Evolutionary conservation across 2,797 vertebrate genomes (phyloP).

Genomic region (Gallinago stenura): DNA sequence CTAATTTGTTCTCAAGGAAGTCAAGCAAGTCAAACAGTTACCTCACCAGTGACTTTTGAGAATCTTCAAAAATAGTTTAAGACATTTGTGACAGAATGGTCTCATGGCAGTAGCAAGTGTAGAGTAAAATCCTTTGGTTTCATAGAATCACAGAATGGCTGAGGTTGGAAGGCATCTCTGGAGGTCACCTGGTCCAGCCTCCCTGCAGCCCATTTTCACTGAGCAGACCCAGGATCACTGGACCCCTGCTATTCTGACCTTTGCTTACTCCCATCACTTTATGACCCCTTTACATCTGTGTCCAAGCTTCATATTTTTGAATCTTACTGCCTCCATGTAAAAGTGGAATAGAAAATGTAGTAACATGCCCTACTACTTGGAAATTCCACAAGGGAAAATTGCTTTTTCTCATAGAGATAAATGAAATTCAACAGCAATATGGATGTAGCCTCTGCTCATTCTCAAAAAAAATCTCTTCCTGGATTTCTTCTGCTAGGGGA

Average conservation of each 20-base stretch:
- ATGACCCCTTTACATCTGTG: background rate
- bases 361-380: background rate
- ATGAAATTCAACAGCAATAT: background rate
- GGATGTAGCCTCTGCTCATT: background rate
- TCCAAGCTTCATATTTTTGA: background rate
- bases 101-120: background rate
- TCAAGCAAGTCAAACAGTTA: background rate
- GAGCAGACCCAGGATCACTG: background rate
- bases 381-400: background rate
- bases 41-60: background rate
- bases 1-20: background rate
- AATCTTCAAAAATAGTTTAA: background rate
- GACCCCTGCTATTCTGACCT: background rate
- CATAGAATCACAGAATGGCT: accelerated
- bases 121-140: background rate
- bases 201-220: background rate
- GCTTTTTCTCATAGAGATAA: background rate
- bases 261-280: background rate
- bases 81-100: background rate
- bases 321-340: background rate
- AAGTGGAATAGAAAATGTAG: background rate
- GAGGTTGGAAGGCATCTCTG: background rate
- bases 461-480: background rate
- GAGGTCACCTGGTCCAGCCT: background rate
- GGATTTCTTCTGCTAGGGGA: background rate